These are phyloP conservation scores for Pelobates cultripes DNA, from an alignment of 2,797 vertebrate genomes.

Conservation along the genomic window DNA sequence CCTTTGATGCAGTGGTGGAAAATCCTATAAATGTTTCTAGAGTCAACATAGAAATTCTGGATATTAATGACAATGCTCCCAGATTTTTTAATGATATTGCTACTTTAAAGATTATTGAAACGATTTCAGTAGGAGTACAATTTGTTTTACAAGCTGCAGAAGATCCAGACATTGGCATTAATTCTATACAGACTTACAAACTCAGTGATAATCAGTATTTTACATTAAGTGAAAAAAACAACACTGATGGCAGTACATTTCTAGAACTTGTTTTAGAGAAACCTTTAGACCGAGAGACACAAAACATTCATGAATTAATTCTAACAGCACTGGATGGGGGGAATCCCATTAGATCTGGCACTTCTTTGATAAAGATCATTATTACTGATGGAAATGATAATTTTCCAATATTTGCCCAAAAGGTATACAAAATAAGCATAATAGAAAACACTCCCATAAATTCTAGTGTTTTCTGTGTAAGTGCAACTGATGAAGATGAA, in stretches of 20 bases:
- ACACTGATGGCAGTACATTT: constrained; percentile 64
- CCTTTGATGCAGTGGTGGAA: constrained; percentile 49
- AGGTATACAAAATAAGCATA: constrained; percentile 25
- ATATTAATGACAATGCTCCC: constrained; percentile 74
- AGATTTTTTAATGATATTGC: constrained; percentile 67
- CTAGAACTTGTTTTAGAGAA: constrained; percentile 62
- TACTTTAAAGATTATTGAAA: constrained; percentile 67
- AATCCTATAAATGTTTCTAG: constrained; percentile 65
- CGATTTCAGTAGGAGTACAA: constrained; percentile 59
- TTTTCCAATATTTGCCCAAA: constrained; percentile 42
- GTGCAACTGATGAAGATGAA: too few relatives aligned
- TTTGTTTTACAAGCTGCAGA: constrained; percentile 69
- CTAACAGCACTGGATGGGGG: too few relatives aligned
- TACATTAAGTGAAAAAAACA: constrained; percentile 63
- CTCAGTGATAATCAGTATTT: constrained; percentile 64
- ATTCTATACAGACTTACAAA: too few relatives aligned
- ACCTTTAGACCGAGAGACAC: constrained; percentile 61
- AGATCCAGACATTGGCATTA: too few relatives aligned
- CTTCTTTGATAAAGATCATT: constrained; percentile 45
- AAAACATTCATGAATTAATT: constrained; percentile 22
- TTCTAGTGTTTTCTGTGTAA: neutral
- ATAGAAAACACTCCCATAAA: neutral
- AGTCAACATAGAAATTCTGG: constrained; percentile 65
- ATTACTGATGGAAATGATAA: constrained; percentile 54
- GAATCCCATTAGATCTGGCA: constrained; percentile 17